These are phyloP conservation scores for Cheilosia scutellata DNA, from an alignment of 2,888 invertebrate genomes.

Conservation along the genomic window DNA sequence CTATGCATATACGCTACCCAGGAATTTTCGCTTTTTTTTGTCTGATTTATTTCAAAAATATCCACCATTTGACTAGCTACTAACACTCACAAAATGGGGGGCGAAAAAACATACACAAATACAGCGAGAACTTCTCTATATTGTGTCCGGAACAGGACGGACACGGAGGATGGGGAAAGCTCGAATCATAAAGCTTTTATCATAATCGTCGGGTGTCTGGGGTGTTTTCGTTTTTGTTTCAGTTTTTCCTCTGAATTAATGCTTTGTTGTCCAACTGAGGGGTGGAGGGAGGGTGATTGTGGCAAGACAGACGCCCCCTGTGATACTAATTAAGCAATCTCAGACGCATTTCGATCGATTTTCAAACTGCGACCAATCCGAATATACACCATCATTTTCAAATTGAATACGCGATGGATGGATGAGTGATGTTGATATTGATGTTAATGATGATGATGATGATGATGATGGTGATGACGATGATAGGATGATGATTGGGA, in stretches of 20 bases:
- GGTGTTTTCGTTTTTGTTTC: constrained; percentile 58
- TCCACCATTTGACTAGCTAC: constrained; percentile 17
- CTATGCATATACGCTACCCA: constrained; percentile 15
- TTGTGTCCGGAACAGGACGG: neutral
- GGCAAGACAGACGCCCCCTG: constrained; percentile 57
- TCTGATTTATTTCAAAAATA: constrained; percentile 26
- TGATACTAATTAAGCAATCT: constrained; percentile 69
- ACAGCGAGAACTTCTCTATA: constrained; percentile 21
- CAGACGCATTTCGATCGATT: constrained; percentile 75
- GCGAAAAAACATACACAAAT: constrained; percentile 5
- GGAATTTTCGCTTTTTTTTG: constrained; percentile 15
- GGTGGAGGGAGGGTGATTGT: neutral
- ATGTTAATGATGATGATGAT: constrained; percentile 19
- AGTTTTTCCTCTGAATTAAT: constrained; percentile 47
- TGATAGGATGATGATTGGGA: constrained; percentile 23
- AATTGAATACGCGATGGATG: constrained; percentile 16
- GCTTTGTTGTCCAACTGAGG: constrained; percentile 55
- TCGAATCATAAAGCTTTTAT: constrained; percentile 61
- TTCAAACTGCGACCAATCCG: constrained; percentile 21
- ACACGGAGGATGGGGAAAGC: constrained; percentile 59
- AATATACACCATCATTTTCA: constrained; percentile 37
- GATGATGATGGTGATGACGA: constrained; percentile 36
- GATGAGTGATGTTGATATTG: constrained; percentile 41
- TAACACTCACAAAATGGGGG: neutral
- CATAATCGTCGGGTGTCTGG: constrained; percentile 57